Conservation (phyloP, 2,797 vertebrate genomes). For the Chloroceryle amazona region DNA sequence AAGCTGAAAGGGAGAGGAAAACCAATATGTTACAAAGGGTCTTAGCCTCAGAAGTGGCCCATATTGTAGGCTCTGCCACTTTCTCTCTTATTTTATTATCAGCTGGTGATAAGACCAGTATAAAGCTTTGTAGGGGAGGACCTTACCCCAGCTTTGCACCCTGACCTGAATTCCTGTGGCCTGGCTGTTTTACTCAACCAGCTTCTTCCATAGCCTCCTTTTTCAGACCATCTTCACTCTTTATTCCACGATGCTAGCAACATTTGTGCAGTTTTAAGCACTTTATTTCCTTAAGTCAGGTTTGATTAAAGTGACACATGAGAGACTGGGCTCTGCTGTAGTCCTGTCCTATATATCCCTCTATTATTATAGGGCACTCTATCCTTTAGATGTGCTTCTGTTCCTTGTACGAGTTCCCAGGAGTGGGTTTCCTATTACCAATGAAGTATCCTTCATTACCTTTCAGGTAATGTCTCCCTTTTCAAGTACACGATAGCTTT, state of each 20-base stretch:
- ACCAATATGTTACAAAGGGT: background rate
- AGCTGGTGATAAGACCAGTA: background rate
- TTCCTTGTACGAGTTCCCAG: background rate
- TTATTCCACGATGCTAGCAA: background rate
- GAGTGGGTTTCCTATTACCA: background rate
- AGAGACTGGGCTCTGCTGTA: background rate
- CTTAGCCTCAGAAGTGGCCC: background rate
- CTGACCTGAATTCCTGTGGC: background rate
- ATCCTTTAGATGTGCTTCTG: background rate
- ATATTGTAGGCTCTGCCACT: background rate
- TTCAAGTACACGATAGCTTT: background rate
- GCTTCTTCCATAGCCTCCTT: background rate
- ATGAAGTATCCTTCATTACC: background rate
- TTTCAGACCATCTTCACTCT: background rate
- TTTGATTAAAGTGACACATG: background rate
- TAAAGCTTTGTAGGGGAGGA: background rate
- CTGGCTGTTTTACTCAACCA: background rate
- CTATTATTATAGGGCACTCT: background rate
- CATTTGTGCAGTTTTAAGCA: background rate
- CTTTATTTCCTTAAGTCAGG: background rate
- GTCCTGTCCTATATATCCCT: background rate
- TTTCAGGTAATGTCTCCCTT: background rate
- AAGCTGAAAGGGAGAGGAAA: background rate
- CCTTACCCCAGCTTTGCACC: background rate
- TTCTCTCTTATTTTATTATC: background rate